Percentiles rank a stretch among this genome's conserved stretches.
These are phyloP conservation scores for Beris morrisii DNA, from an alignment of 2,888 invertebrate species.

Conservation along the genomic window DNA sequence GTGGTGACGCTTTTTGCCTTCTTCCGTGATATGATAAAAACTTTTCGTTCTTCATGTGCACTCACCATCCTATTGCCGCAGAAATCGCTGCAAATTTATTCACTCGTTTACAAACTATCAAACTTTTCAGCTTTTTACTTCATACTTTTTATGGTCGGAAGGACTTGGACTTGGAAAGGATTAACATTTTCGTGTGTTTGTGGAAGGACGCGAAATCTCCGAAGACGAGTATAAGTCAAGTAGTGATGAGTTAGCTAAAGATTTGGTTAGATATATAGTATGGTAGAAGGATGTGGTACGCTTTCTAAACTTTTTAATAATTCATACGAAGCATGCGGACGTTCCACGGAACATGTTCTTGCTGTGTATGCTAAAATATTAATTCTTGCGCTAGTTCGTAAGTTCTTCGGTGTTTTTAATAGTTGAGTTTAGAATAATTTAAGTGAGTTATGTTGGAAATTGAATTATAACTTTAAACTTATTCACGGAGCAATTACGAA, in stretches of 20 bases:
- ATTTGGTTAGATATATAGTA: background rate
- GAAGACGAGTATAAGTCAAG: background rate
- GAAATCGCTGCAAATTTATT: slow-evolving; percentile 2
- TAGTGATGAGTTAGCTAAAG: background rate
- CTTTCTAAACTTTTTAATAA: slow-evolving; percentile 11
- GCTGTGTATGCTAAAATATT: too few species aligned
- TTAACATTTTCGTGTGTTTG: background rate
- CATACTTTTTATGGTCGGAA: too few species aligned
- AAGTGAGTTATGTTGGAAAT: too few species aligned
- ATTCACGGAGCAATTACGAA: too few species aligned
- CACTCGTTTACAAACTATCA: slow-evolving; percentile 9
- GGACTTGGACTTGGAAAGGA: background rate
- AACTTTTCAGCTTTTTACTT: background rate
- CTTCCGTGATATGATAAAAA: background rate
- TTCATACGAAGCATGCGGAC: slow-evolving; percentile 3
- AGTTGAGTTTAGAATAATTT: too few species aligned
- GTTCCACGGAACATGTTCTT: too few species aligned
- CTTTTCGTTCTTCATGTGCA: background rate
- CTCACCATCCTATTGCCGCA: background rate
- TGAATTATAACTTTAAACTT: too few species aligned
- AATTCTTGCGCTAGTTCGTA: too few species aligned
- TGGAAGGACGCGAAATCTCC: background rate
- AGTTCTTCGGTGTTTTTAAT: too few species aligned
- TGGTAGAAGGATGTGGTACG: background rate
- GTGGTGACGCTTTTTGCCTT: background rate